Evolutionary conservation across 2,797 vertebrate genomes (phyloP).

Genomic region (Rhinogobio ventralis): DNA sequence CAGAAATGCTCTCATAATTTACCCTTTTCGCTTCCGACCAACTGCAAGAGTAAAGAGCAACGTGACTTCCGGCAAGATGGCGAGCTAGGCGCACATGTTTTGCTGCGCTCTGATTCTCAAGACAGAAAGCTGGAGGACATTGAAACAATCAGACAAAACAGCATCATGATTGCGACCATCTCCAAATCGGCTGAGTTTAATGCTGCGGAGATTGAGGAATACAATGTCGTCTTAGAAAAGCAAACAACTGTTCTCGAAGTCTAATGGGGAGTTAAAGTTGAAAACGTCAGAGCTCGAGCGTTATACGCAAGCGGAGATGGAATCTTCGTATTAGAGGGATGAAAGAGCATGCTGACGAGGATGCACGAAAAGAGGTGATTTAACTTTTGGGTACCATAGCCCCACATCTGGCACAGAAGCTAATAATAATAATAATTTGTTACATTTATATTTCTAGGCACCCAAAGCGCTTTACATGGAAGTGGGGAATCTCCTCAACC

Average conservation of each 20-base stretch:
- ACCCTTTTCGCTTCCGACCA: too few relatives aligned
- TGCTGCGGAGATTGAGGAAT: too few relatives aligned
- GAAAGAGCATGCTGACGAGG: neutral
- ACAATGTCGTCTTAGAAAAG: too few relatives aligned
- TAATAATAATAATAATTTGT: too few relatives aligned
- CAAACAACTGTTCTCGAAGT: neutral
- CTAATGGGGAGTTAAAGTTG: neutral
- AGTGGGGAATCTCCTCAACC: too few relatives aligned
- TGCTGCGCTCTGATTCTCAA: neutral
- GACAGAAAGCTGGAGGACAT: neutral
- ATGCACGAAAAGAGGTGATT: neutral
- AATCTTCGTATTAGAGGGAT: neutral
- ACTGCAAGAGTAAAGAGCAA: too few relatives aligned
- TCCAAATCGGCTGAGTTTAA: neutral
- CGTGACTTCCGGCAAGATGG: too few relatives aligned
- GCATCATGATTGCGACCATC: neutral
- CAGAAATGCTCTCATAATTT: too few relatives aligned
- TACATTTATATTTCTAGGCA: too few relatives aligned
- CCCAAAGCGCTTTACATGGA: too few relatives aligned
- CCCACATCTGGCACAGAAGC: neutral
- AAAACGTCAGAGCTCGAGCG: neutral
- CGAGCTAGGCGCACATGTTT: too few relatives aligned
- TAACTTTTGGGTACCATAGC: neutral
- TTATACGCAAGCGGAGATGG: neutral
- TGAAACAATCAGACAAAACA: neutral